A percentile compares a stretch with the other conserved stretches of the same genome.
Conservation (phyloP, 2,888 invertebrate genomes). For the Stenotaenia linearis region DNA sequence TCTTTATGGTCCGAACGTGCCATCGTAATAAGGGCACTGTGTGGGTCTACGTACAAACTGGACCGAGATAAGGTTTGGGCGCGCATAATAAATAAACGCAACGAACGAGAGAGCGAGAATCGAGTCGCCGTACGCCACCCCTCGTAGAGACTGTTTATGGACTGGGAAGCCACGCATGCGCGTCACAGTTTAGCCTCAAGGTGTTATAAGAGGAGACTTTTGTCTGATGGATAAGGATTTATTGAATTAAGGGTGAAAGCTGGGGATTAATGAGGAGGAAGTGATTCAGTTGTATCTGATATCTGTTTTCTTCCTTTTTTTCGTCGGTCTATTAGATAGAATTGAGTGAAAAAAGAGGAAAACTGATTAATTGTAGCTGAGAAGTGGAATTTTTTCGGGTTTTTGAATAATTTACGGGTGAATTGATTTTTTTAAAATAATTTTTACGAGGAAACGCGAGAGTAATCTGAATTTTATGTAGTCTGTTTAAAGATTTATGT, state of each 20-base stretch:
- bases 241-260: background rate
- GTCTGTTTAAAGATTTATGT: too few species aligned
- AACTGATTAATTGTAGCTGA: too few species aligned
- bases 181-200: background rate
- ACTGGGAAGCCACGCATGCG: background rate
- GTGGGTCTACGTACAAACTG: background rate
- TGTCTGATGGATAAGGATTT: background rate
- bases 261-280: background rate
- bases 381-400: too few species aligned
- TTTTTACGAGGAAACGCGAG: too few species aligned
- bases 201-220: background rate
- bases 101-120: background rate
- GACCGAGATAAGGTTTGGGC: slow-evolving; percentile 4
- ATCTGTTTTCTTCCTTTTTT: background rate
- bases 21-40: background rate
- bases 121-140: background rate
- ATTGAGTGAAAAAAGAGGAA: too few species aligned
- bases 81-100: background rate
- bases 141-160: background rate
- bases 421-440: too few species aligned
- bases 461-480: too few species aligned
- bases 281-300: background rate
- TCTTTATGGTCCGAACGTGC: background rate
- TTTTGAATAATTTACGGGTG: too few species aligned
- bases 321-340: too few species aligned